Percentiles rank a stretch among this genome's conserved stretches.
phyloP scores from a whole-genome alignment of 2,113 vertebrate species.

The Protomyctophum bolini region DNA sequence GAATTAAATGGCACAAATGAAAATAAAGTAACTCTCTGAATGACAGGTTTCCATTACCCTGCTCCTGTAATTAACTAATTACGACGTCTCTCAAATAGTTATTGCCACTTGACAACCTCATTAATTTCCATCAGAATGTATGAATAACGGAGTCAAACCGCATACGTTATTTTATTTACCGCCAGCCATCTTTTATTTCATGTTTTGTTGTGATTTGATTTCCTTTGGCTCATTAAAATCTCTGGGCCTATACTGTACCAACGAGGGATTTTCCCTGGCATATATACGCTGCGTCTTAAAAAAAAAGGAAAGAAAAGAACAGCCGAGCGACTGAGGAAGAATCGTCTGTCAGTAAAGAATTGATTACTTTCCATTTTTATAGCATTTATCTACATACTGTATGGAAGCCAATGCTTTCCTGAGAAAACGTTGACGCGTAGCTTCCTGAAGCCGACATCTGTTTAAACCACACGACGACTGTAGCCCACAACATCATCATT shows the following conservation, averaged over 20 bases:
- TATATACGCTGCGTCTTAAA: conserved; percentile 11
- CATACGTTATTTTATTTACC: conserved; percentile 26
- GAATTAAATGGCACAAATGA: neutral
- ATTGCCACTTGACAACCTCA: conserved; percentile 35
- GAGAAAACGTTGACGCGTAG: neutral
- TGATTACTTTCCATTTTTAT: conserved; percentile 15
- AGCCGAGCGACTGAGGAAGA: neutral
- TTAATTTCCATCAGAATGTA: conserved; percentile 28
- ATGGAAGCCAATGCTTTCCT: neutral
- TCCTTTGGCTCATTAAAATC: conserved; percentile 43
- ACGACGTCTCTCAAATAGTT: neutral
- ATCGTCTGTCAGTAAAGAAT: conserved; percentile 6
- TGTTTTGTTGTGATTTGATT: conserved; percentile 29
- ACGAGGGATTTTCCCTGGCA: conserved; percentile 34
- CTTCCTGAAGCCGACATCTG: neutral
- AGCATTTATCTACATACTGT: neutral
- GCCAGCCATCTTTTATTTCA: conserved; percentile 25
- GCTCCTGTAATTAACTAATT: conserved; percentile 33
- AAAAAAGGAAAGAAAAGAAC: neutral
- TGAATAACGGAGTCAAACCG: conserved; percentile 14
- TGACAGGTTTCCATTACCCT: conserved; percentile 42
- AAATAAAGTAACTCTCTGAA: conserved; percentile 28
- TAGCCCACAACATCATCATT: neutral
- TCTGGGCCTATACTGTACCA: conserved; percentile 15
- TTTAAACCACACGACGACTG: neutral